Evolutionary conservation across 2,113 vertebrate species (phyloP).

Genomic region (Gopherus flavomarginatus): DNA sequence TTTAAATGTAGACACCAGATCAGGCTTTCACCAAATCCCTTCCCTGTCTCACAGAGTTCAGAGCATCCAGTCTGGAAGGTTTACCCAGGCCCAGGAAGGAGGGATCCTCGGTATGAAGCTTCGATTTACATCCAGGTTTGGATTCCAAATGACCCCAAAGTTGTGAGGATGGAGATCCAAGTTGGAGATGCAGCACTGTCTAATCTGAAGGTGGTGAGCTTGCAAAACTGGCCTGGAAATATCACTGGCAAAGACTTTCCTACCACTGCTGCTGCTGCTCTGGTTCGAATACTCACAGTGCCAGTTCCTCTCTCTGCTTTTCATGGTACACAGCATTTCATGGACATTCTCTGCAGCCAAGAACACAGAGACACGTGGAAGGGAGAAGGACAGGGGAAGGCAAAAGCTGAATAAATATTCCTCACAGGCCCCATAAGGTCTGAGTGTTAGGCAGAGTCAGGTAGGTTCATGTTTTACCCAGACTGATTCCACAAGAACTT

Average conservation of each 20-base stretch:
- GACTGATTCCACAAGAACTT: background rate
- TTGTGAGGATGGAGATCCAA: background rate
- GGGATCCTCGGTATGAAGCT: rapidly evolving
- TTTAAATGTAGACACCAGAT: background rate
- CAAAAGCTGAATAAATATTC: background rate
- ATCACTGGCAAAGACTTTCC: background rate
- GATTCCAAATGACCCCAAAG: rapidly evolving
- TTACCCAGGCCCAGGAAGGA: rapidly evolving
- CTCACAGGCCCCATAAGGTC: background rate
- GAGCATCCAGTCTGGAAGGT: rapidly evolving
- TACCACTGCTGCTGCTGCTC: background rate
- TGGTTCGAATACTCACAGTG: background rate
- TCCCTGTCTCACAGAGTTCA: rapidly evolving
- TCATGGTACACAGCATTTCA: rapidly evolving
- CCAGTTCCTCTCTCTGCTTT: background rate
- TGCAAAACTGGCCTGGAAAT: background rate
- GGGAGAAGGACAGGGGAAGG: background rate
- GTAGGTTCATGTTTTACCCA: background rate
- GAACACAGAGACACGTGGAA: background rate
- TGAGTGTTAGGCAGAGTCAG: background rate
- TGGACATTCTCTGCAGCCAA: rapidly evolving
- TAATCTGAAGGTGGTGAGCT: rapidly evolving
- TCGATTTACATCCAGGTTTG: rapidly evolving
- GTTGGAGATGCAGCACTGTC: background rate
- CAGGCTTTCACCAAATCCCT: rapidly evolving